Evolutionary conservation across 2,113 vertebrate genomes (phyloP).

Genomic region (Salvator merianae): DNA sequence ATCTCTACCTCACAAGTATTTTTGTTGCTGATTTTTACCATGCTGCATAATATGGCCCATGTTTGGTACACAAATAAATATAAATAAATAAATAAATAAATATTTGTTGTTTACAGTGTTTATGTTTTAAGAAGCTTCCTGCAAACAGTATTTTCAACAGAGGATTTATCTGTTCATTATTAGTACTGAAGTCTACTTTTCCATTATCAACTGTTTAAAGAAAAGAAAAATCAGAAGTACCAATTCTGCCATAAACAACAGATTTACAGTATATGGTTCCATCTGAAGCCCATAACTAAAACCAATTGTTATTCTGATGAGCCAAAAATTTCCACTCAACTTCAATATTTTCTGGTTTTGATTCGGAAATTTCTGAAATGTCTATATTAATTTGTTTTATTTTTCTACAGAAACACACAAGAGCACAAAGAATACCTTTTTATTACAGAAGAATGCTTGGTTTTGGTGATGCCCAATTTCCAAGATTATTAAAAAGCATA

Average conservation of each 20-base stretch:
- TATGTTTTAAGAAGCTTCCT: too few species aligned
- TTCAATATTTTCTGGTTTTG: constrained; percentile 38
- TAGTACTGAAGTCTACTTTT: background rate
- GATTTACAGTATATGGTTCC: constrained; percentile 36
- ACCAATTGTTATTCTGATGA: fast-evolving
- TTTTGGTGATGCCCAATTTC: background rate
- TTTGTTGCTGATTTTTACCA: too few species aligned
- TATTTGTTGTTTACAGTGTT: too few species aligned
- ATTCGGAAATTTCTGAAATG: constrained; percentile 49
- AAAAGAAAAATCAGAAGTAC: constrained; percentile 16
- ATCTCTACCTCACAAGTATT: too few species aligned
- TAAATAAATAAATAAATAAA: too few species aligned
- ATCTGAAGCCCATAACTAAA: constrained; percentile 45
- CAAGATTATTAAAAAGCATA: background rate
- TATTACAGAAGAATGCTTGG: constrained; percentile 7
- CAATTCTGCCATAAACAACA: constrained; percentile 52
- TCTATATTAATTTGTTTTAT: constrained; percentile 41
- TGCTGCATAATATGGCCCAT: too few species aligned
- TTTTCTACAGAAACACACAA: constrained; percentile 10
- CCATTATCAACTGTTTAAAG: constrained; percentile 27
- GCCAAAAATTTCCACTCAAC: constrained; percentile 43
- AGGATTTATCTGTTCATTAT: background rate
- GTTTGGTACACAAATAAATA: too few species aligned
- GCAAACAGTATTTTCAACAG: background rate
- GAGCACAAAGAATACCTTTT: background rate